Base-by-base conservation (phyloP, 2,888 invertebrate species). In the Deilephila porcellus region DNA sequence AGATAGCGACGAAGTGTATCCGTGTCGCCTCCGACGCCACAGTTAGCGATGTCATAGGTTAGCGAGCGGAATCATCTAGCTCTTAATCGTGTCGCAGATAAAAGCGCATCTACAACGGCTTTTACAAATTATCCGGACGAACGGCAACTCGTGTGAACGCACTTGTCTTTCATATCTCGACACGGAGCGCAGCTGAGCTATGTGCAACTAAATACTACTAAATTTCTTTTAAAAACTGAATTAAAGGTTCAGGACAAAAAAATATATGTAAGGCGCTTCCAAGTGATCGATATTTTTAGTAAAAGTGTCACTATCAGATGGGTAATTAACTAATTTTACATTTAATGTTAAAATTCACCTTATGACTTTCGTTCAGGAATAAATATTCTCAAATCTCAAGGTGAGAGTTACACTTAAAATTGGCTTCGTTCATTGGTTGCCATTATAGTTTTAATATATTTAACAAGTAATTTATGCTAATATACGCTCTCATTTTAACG, bases 1-100 rank as follows among this genome's bases (percentile, higher is more conserved):
- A 99, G 95, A 99, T 99, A 76, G 98, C 99, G 73, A 99, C 99
- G 70, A 99, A 99, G 95, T 99, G 99, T 93, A 99, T 99, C 83
- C 97, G 99, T 74, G 99, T 99, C 71, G 98, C 99, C 71, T 99
- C 98, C 76, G 98, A 99, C 82, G 99, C 99, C 70, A 99, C 98
- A 62, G 98, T 99, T 78, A 97, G 97, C 90, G 99, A 99, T 90
- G 99, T 99, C 80, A 98, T 99, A 91, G 98, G 97, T 96, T 82
- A 88, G 82, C 75, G 53, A 72, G 25, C 71, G 60, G 63, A 74
- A 74, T 73, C 45, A 78, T 52, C 20, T 76, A 67, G 60, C 11
- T 32, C 7, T 29, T 60, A 67, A 64, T 37, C 52, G 59, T 70
- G 29, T 52, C 19, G 25, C 70, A 70, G 53, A 70, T 29, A 70